These are phyloP conservation scores for Megathymus violae DNA, from an alignment of 1,140 invertebrate genomes.

Conservation along the genomic window DNA sequence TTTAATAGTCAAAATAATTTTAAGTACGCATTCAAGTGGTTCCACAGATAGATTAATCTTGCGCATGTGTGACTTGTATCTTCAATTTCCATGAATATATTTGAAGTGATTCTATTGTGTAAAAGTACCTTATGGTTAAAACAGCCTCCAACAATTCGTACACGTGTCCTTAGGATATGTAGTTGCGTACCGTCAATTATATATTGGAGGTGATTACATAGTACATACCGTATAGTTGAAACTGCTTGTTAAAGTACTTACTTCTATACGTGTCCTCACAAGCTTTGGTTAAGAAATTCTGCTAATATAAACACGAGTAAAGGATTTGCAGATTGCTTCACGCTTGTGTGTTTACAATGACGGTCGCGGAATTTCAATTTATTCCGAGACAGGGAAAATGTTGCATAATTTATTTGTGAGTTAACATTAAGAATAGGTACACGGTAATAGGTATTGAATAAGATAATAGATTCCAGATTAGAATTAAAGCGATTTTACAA, in stretches of 20 bases:
- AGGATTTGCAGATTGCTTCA: slow-evolving; percentile 23
- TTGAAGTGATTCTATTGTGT: too few relatives aligned
- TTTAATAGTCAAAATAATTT: not conserved
- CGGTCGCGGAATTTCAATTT: slow-evolving; percentile 22
- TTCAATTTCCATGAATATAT: too few relatives aligned
- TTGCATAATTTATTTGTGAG: slow-evolving; percentile 32
- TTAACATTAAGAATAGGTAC: slow-evolving; percentile 13
- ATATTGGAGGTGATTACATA: too few relatives aligned
- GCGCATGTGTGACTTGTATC: too few relatives aligned
- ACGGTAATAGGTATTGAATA: slow-evolving; percentile 17
- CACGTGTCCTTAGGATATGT: too few relatives aligned
- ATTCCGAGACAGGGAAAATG: slow-evolving; percentile 17
- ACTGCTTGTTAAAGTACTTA: too few relatives aligned
- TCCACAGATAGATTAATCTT: too few relatives aligned
- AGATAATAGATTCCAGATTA: slow-evolving; percentile 1
- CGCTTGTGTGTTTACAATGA: slow-evolving; percentile 2
- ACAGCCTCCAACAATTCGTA: too few relatives aligned
- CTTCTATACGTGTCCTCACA: not conserved
- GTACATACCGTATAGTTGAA: too few relatives aligned
- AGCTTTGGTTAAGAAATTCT: not conserved
- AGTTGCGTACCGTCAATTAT: too few relatives aligned
- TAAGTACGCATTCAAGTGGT: too few relatives aligned
- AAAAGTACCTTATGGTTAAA: too few relatives aligned
- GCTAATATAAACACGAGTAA: slow-evolving; percentile 14
- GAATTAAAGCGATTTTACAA: not conserved